phyloP scores from a whole-genome alignment of 2,888 invertebrate species.

The Agrotis ipsilon region DNA sequence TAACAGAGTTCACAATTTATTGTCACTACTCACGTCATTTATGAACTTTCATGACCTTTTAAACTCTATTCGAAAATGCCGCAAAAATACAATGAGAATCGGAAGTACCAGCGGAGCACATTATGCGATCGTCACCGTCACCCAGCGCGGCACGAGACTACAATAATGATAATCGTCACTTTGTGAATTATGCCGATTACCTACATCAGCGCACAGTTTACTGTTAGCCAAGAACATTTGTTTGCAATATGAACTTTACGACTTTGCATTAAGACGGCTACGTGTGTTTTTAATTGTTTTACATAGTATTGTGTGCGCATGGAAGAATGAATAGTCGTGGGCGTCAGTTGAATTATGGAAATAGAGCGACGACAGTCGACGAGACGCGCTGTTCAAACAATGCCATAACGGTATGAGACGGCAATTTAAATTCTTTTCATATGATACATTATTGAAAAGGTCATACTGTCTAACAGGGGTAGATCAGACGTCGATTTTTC shows the following conservation, averaged over 20 bases:
- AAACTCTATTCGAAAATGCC: background rate
- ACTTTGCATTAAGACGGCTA: constrained; percentile 68
- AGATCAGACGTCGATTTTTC: constrained; percentile 50
- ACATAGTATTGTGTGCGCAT: constrained; percentile 65
- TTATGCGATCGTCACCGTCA: constrained; percentile 34
- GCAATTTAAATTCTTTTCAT: constrained; percentile 81
- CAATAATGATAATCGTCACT: constrained; percentile 66
- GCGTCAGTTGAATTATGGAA: constrained; percentile 86
- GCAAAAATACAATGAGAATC: constrained; percentile 31
- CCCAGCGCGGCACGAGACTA: constrained; percentile 25
- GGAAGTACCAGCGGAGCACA: constrained; percentile 26
- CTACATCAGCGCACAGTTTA: constrained; percentile 64
- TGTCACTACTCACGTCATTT: background rate
- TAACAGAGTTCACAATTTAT: background rate
- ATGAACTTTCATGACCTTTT: background rate
- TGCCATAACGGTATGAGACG: constrained; percentile 83
- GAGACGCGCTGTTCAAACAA: constrained; percentile 80
- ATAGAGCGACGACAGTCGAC: constrained; percentile 80
- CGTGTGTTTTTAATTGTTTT: constrained; percentile 64
- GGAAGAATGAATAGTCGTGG: constrained; percentile 82
- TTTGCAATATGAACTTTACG: constrained; percentile 75
- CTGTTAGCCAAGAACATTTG: constrained; percentile 63
- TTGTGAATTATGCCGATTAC: constrained; percentile 75
- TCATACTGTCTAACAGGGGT: constrained; percentile 65
- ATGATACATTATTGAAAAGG: constrained; percentile 74